Base-by-base conservation (phyloP, 2,888 invertebrate species). In the Apoda limacodes region DNA sequence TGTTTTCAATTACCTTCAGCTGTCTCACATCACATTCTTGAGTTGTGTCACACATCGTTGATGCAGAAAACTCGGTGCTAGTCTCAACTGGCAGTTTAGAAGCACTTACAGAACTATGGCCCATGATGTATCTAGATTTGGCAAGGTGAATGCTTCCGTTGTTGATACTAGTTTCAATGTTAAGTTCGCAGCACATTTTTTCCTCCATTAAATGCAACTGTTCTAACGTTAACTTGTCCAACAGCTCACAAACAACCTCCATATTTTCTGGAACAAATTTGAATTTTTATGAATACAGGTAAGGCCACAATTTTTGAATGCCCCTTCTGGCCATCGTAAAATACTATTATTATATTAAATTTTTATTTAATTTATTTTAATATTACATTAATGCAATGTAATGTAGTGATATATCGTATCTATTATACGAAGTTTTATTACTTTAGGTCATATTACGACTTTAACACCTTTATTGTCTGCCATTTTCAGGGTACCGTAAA, bases 51-150 rank as follows among this genome's bases (percentile, higher is more conserved):
- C 74, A 75, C 19, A 63, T 35, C 13, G 58, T 60, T 26, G 66
- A 65, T 9, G 80, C 80, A 14, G 65, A 56, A 40, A 80, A 80
- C 37, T 75, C 70, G 5, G 67, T 43, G 45, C 84, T 84, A 39
- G 82, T 81, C 53, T 90, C 88, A 0, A 86, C 85, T 2, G 90
- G 90, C 22, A 93, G 74, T 52, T 89, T 88, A 7, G 89, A 69
- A 9, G 82, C 68, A 32, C 90, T 87, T 4, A 93, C 86, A 5
- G 84, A 84, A 45, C 84, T 87, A 35, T 88, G 88, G 1, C 93
- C 93, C 76, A 90, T 85, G 27, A 92, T 89, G 47, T 92, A 92
- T 28, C 92, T 83, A 5, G 78, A 66, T 35, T 93, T 92, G 0
- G 92, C 92, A 25, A 93, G 63, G 46, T 90, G 85, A 24, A 88